Base-by-base conservation (phyloP, 2,113 vertebrate species). In the Lethenteron camtschaticum region DNA sequence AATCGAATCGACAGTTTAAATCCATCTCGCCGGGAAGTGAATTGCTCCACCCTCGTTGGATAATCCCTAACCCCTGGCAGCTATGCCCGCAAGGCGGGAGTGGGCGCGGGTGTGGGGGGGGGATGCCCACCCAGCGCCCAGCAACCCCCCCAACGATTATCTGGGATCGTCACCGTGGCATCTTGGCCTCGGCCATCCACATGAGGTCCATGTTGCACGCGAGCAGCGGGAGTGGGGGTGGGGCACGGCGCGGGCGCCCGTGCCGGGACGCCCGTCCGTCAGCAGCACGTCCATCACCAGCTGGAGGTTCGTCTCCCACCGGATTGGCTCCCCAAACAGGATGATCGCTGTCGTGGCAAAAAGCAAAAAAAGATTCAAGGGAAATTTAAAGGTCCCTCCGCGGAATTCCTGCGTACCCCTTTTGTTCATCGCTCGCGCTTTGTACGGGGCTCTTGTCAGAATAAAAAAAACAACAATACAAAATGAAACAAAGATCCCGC, bases 271-370 rank as follows among this genome's bases (percentile, higher is more conserved):
- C 72, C 88, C 88, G 56, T 82, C 82, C 8, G 88, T 90, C 77
- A 92, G 75, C 68, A 92, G 73, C 68, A 88, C 83, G 12, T 92
- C 88, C 4, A 85, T 77, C 16, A 90, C 81, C 69, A 92, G 68
- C 79, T 92, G 88, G 8, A 92, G 80, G 75, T 87, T 89, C 16
- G 85, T 88, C 73, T 90, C 88, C 88, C 88, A 92, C 75, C 85
- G 79, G 68, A 88, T 78, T 14, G 88, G 87, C 76, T 92, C 88
- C 9, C 88, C 87, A 70, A 92, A 87, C 70, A 90, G 73, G 73
- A 90, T 78, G 72, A 92, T 79, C 4, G 83, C 88, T 90, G 66
- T 13, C 57, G 69, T 63, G 18, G 63, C 41, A 41, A 71, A 3
- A 75, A 71, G 56, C 70, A 74, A 69, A 4, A 4, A 20, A 69